Conservation (phyloP, 1,140 invertebrate genomes). For the Drosophila sechellia region DNA sequence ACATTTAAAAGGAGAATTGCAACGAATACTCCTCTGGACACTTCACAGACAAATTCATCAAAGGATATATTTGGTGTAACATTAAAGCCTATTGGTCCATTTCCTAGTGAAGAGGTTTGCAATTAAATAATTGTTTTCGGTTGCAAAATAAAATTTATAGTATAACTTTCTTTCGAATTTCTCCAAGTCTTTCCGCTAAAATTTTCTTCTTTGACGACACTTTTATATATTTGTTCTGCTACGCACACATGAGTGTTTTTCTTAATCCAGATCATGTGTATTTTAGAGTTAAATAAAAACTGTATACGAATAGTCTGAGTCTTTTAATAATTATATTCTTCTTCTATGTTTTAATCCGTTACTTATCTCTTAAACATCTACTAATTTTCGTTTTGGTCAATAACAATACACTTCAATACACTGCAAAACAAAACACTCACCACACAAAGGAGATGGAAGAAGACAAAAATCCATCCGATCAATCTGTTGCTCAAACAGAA, state of each 20-base stretch:
- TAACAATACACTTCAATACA: constrained; percentile 20
- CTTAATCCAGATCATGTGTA: too few relatives aligned
- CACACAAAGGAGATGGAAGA: constrained; percentile 13
- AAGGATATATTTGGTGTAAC: constrained; percentile 64
- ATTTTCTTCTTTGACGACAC: background rate
- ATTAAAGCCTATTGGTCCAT: constrained; percentile 47
- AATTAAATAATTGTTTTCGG: background rate
- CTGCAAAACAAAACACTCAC: constrained; percentile 1
- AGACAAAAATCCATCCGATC: constrained; percentile 8
- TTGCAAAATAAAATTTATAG: background rate
- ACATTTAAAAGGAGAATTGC: constrained; percentile 23
- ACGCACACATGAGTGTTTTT: background rate
- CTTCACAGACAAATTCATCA: constrained; percentile 21
- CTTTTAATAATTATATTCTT: background rate
- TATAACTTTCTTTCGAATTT: background rate
- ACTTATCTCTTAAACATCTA: constrained; percentile 1
- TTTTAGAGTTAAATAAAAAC: too few relatives aligned
- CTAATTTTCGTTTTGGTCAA: constrained; percentile 5
- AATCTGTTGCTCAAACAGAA: background rate
- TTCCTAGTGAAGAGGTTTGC: constrained; percentile 48
- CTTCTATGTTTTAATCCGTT: background rate
- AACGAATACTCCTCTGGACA: constrained; percentile 4
- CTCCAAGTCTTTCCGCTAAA: background rate
- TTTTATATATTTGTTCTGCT: background rate
- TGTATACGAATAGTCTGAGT: too few relatives aligned